These are phyloP conservation scores for Meteorus colon DNA, from an alignment of 2,888 invertebrate species.

Conservation along the genomic window DNA sequence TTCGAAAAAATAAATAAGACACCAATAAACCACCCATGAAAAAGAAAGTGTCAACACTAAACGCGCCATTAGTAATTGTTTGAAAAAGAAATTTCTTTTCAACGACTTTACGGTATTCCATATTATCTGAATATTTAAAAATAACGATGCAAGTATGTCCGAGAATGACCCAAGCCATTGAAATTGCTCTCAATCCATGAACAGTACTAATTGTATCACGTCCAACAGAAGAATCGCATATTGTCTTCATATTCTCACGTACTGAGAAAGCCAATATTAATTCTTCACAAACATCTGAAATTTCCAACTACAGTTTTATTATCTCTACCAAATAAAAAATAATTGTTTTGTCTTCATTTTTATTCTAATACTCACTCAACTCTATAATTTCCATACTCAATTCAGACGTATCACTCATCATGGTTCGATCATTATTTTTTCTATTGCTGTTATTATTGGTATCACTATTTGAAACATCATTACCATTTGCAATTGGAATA, in stretches of 20 bases:
- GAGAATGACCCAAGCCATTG: slow-evolving; percentile 73
- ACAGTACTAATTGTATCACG: slow-evolving; percentile 72
- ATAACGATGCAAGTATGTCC: slow-evolving; percentile 79
- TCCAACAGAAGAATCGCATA: slow-evolving; percentile 71
- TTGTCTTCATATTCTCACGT: slow-evolving; percentile 67
- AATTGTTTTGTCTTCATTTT: slow-evolving; percentile 6
- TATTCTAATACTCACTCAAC: slow-evolving; percentile 59
- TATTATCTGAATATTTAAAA: slow-evolving; percentile 89
- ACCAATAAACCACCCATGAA: slow-evolving; percentile 83
- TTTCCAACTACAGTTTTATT: neutral
- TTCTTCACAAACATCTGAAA: slow-evolving; percentile 66
- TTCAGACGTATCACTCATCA: slow-evolving; percentile 47
- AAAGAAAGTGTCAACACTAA: slow-evolving; percentile 73
- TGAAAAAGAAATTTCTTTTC: slow-evolving; percentile 72
- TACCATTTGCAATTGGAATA: neutral
- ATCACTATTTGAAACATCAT: slow-evolving; percentile 5
- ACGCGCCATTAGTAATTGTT: slow-evolving; percentile 72
- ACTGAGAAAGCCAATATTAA: slow-evolving; percentile 72
- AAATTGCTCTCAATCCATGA: slow-evolving; percentile 71
- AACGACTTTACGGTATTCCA: slow-evolving; percentile 70
- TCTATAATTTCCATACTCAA: slow-evolving; percentile 53
- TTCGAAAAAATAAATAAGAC: slow-evolving; percentile 89
- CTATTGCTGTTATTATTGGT: slow-evolving; percentile 22
- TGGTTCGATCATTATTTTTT: slow-evolving; percentile 60
- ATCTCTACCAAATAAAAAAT: neutral